Evolutionary conservation across 2,797 vertebrate species (phyloP), one percentile per base, ranked within the genome.

Genomic region (Ibycter americanus): DNA sequence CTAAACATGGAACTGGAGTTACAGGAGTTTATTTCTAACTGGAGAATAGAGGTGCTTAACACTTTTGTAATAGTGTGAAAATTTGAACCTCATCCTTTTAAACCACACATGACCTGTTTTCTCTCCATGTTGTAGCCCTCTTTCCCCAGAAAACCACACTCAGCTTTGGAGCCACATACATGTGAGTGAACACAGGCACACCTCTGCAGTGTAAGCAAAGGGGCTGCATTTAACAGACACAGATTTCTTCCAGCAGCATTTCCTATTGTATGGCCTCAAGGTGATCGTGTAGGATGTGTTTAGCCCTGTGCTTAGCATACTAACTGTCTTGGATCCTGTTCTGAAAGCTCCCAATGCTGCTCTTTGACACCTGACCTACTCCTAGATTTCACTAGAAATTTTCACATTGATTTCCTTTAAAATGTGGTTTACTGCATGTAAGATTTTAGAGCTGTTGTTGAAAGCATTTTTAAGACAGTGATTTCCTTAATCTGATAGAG

Each of bases 351-450:
- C 59, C 31, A 23, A 3, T 63, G 32, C 38, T 93, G 59, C 11
- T 91, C 18, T 51, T 82, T 79, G 81, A 63, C 51, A 82, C 29
- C 13, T 76, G 62, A 82, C 27, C 13, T 58, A 58, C 49, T 51
- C 23, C 29, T 84, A 46, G 61, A 36, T 92, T 93, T 94, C 47
- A 27, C 55, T 73, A 26, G 46, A 80, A 17, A 15, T 80, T 91
- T 87, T 83, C 31, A 12, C 9, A 6, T 67, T 62, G 46, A 3
- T 87, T 79, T 93, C 17, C 36, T 80, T 89, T 46, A 49, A 71
- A 54, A 38, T 84, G 16, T 83, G 15, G 3, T 59, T 80, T 77
- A n/a, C 23, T 80, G 15, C 5, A 17, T 59, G 2, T 44, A 61
- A 52, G 6, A 62, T 51, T 62, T 76, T 18, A 55, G 25, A 84